A percentile compares a stretch with the other conserved stretches of the same genome.
Conservation (phyloP, 37 sponge, comb jelly and placozoan species). For the Halisarca cf. caerulea region DNA sequence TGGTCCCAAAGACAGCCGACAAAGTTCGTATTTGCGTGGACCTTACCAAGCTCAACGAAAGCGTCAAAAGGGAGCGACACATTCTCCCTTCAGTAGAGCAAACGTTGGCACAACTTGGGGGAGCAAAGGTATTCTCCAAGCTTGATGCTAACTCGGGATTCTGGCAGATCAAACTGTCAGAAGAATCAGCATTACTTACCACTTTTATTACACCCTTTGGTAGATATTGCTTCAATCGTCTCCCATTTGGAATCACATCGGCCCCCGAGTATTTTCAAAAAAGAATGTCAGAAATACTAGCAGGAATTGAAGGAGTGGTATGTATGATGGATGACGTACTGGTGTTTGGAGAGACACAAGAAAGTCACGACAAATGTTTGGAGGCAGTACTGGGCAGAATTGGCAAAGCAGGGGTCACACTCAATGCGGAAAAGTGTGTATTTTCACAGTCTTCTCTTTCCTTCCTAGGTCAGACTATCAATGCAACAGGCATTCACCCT, state of each 20-base stretch:
- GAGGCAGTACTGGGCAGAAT: conserved; percentile 17
- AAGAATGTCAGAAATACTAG: too few species aligned
- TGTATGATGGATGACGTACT: conserved; percentile 48
- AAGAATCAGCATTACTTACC: neutral
- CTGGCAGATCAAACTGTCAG: conserved; percentile 30
- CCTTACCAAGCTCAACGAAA: conserved; percentile 12
- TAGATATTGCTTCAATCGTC: conserved; percentile 30
- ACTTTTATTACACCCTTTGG: conserved; percentile 37
- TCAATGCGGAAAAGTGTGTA: conserved; percentile 35
- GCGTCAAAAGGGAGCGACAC: conserved; percentile 29
- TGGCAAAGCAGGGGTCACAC: conserved; percentile 22
- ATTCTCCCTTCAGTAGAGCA: conserved; percentile 31
- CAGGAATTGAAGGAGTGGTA: too few species aligned
- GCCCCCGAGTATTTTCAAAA: too few species aligned
- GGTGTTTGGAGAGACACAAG: conserved; percentile 21
- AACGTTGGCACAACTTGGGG: conserved; percentile 32
- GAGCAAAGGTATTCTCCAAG: too few species aligned
- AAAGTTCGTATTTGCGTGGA: conserved; percentile 15
- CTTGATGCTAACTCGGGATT: conserved; percentile 53
- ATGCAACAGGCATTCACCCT: conserved; percentile 11
- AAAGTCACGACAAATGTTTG: conserved; percentile 43
- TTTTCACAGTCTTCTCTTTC: neutral
- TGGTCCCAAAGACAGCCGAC: conserved; percentile 19
- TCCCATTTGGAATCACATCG: conserved; percentile 38
- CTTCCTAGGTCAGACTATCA: conserved; percentile 37